Base-by-base conservation (phyloP, 2,797 vertebrate genomes). In the Micrastur ruficollis region DNA sequence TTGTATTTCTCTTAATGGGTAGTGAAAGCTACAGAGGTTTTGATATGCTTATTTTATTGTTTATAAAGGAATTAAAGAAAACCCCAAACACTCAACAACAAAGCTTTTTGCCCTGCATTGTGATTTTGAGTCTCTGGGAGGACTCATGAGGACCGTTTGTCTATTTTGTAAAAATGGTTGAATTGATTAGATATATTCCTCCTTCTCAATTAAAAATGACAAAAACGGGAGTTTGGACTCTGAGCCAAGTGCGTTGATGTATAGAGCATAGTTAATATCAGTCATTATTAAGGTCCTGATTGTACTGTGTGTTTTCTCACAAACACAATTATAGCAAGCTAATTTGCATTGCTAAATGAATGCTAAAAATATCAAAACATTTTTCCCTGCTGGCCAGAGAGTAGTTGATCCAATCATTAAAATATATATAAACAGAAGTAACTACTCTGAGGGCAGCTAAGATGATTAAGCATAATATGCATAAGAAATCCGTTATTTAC, bases 301-400 rank as follows among this genome's bases (percentile, higher is more conserved):
- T 84, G 59, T 61, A 70, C 62, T 4, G 1, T 66, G 75, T 96
- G 71, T 94, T 96, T 94, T 75, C 91, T 94, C 55, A 56, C 75
- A 95, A 96, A 97, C 76, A 76, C 2, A 9, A 92, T 96, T 95
- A 93, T 38, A 90, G 59, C 22, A 73, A 80, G 12, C 20, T 76
- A 81, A 95, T 96, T 95, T 96, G 62, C 87, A 95, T 91, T 84
- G 63, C 85, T 94, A 95, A 95, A 86, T 3, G 25, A 78, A 81
- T 26, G 82, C 80, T 94, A 93, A 96, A 94, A 97, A 76, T 86
- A 91, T 40, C 55, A 38, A 93, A 89, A 34, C 9, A 29, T 80
- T 82, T 89, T 93, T 50, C 34, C 61, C 66, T 84, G 70, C 62
- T 14, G 85, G 67, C 74, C 91, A 93, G 67, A 93, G 62, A 68